Percentiles rank a stretch among this genome's conserved stretches.
Evolutionary conservation across 2,113 vertebrate species (phyloP).

Genomic region (Misgurnus mizolepis): DNA sequence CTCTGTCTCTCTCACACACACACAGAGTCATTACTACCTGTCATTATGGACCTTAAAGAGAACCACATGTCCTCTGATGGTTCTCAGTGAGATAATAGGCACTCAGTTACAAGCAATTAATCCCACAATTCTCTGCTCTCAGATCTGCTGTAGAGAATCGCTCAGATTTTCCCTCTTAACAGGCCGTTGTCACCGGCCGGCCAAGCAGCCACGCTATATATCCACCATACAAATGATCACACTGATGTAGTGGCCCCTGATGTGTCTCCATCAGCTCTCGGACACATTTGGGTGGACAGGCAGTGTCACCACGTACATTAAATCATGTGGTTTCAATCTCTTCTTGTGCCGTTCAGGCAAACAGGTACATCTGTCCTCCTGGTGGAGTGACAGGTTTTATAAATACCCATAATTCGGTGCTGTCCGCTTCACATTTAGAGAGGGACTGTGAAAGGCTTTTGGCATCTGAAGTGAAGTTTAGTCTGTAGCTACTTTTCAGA

Average conservation of each 20-base stretch:
- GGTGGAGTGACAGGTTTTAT: neutral
- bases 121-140: constrained; percentile 37
- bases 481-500: constrained; percentile 36
- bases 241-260: constrained; percentile 11
- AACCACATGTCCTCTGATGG: constrained; percentile 38
- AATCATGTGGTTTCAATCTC: neutral
- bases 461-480: constrained; percentile 23
- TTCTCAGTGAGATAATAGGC: constrained; percentile 48
- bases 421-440: neutral
- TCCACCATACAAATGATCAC: constrained; percentile 26
- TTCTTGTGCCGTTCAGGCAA: neutral
- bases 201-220: neutral
- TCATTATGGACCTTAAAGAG: constrained; percentile 46
- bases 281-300: constrained; percentile 6
- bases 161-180: neutral
- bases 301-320: neutral
- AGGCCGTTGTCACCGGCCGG: neutral
- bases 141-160: neutral
- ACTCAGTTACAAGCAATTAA: constrained; percentile 56
- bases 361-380: constrained; percentile 16
- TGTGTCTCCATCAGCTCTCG: neutral
- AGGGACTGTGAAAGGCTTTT: neutral
- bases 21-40: constrained; percentile 30
- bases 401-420: constrained; percentile 30
- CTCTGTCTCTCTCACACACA: neutral